phyloP scores from a whole-genome alignment of 2,888 invertebrate genomes.

The Torymus tubicola region DNA sequence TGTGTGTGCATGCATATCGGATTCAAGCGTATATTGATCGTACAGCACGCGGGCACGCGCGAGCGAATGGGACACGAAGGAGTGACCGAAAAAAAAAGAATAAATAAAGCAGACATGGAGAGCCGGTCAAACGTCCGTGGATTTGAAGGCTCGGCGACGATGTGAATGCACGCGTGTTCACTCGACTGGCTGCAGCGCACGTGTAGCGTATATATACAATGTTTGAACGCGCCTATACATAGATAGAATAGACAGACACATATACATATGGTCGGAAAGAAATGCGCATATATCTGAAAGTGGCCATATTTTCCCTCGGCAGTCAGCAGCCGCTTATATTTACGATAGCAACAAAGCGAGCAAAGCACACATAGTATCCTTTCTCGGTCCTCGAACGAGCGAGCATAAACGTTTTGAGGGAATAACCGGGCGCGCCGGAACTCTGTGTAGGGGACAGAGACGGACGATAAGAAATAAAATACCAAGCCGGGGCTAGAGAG shows the following conservation, averaged over 20 bases:
- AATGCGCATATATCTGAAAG: constrained; percentile 7
- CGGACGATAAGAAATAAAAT: constrained; percentile 40
- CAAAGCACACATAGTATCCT: not conserved
- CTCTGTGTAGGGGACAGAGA: not conserved
- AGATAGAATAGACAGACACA: not conserved
- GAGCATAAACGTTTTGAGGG: constrained; percentile 34
- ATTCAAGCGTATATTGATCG: constrained; percentile 25
- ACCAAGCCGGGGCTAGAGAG: not conserved
- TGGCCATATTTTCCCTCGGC: constrained; percentile 39
- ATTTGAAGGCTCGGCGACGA: not conserved
- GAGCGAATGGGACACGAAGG: not conserved
- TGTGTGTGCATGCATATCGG: not conserved
- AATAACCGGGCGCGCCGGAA: not conserved
- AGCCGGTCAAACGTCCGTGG: too few relatives aligned
- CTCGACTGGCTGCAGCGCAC: too few relatives aligned
- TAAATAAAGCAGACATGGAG: not conserved
- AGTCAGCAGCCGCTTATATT: constrained; percentile 34
- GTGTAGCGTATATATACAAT: not conserved
- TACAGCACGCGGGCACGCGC: constrained; percentile 7
- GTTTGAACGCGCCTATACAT: not conserved
- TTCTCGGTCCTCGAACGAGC: constrained; percentile 30
- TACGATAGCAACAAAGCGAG: constrained; percentile 42
- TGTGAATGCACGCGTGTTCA: not conserved
- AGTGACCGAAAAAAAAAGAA: not conserved
- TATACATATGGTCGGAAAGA: not conserved